phyloP scores from a whole-genome alignment of 2,888 invertebrate genomes.

The Campoletis raptor region DNA sequence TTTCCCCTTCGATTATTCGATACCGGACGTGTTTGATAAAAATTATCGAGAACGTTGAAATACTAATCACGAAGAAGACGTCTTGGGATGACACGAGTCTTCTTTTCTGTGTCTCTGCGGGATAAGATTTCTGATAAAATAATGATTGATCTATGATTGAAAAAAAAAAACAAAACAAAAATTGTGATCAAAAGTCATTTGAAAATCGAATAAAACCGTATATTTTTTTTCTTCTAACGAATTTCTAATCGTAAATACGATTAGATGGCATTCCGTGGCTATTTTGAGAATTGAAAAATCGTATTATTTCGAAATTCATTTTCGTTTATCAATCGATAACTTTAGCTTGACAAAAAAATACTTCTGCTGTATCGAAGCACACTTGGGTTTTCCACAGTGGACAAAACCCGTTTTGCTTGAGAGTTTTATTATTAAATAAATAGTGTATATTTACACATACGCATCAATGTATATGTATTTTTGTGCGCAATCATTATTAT shows the following conservation, averaged over 20 bases:
- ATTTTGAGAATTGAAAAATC: not conserved
- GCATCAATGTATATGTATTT: not conserved
- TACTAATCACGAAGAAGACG: constrained; percentile 6
- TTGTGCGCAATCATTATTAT: constrained; percentile 5
- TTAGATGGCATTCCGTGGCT: not conserved
- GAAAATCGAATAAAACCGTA: not conserved
- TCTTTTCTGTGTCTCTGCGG: not conserved
- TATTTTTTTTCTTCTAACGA: not conserved
- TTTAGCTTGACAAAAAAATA: not conserved
- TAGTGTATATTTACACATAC: not conserved
- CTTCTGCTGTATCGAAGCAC: not conserved
- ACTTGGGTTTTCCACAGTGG: constrained; percentile 59
- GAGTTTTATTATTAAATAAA: constrained; percentile 32
- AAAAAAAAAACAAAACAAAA: not conserved
- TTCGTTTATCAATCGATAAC: not conserved
- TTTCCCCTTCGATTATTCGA: not conserved
- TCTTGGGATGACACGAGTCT: constrained; percentile 3
- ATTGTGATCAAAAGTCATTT: not conserved
- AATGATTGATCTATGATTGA: not conserved
- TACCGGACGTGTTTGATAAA: constrained; percentile 8
- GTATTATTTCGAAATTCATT: not conserved
- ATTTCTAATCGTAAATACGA: not conserved
- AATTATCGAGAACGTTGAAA: constrained; percentile 1
- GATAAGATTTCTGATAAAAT: constrained; percentile 16
- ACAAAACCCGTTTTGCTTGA: constrained; percentile 56